Evolutionary conservation across 2,797 vertebrate species (phyloP), one percentile per base, ranked within the genome.

Genomic region (Pseudotriccus pelzelni): DNA sequence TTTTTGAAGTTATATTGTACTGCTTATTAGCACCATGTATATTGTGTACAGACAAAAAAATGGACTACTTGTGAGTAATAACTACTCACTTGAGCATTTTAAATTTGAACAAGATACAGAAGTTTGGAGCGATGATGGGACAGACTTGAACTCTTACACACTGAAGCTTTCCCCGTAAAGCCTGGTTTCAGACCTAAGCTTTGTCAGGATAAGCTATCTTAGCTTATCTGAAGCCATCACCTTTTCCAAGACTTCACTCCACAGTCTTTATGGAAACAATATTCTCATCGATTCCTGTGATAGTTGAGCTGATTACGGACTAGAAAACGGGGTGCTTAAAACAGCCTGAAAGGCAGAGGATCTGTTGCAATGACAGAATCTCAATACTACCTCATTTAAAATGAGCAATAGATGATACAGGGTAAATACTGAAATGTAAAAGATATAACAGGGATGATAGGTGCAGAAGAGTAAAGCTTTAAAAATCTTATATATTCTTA

Each of bases 401-500:
- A 95, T 90, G 90, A 94, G 83, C 70, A 91, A 87, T 88, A 74
- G 41, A 91, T 50, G 67, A 90, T 79, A 79, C 20, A 68, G 23
- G 27, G 32, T 63, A 96, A 91, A 88, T 82, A 94, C 41, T 14
- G 74, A 89, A 68, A 92, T 52, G 43, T 1, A 70, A 60, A 93
- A 91, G 44, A 50, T 1, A 14, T 87, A 93, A 80, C 60, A 77
- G 72, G 39, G 41, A 80, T 90, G 91, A 87, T 12, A 95, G 93
- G 74, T 90, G 83, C 88, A 87, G 91, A 95, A 94, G 89, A 90
- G 49, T 72, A 84, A 89, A 93, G 93, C 87, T 92, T 94, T 97
- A 75, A 94, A 79, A 96, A 88, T 93, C 95, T 96, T 94, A 96
- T 94, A 96, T 93, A 96, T 95, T 97, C 88, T 95, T 96, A 95